Evolutionary conservation across 2,888 invertebrate genomes (phyloP), one percentile per base, ranked within the genome.

Genomic region (Tiliacea citrago): DNA sequence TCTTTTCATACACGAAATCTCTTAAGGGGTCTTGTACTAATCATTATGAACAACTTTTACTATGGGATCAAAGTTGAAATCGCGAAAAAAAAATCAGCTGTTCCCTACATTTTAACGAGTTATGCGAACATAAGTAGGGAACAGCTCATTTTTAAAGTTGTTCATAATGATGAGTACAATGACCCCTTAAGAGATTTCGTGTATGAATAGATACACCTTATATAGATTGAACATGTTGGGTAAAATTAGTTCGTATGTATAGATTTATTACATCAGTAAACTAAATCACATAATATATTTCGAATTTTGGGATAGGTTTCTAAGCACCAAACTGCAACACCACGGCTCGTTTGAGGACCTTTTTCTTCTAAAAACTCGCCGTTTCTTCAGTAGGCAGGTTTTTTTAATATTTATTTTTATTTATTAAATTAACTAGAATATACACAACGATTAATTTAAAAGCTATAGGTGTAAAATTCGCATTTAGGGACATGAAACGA

Each of bases 401-500:
- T 21, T 13, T 21, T 21, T 21, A n/a, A n/a, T n/a, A n/a, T n/a
- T 9, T 39, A 39, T 39, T 21, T 6, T 6, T 7, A 39, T 42
- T 21, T 51, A 21, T 9, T 49, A 49, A 12, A 21, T 24, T 13
- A 66, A 0, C 3, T 12, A 29, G 39, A 49, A 57, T n/a, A 12
- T 12, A 8, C 8, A 35, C 12, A 49, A 58, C 51, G 7, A 62
- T 35, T 16, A 1, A 49, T 49, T 53, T 45, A 18, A 62, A 55
- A 77, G 2, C 70, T n/a, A 49, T 42, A 35, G 9, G 8, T 21
- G n/a, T 49, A 45, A 24, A 61, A 62, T 21, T 57, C 18, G 39
- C 18, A 65, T 77, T 39, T 53, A 39, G 39, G 6, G 21, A n/a
- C 74, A 51, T 63, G 29, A 24, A 62, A 57, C 29, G 18, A 53